These are phyloP conservation scores for Halichoeres trimaculatus DNA, from an alignment of 2,113 vertebrate species.

Conservation along the genomic window DNA sequence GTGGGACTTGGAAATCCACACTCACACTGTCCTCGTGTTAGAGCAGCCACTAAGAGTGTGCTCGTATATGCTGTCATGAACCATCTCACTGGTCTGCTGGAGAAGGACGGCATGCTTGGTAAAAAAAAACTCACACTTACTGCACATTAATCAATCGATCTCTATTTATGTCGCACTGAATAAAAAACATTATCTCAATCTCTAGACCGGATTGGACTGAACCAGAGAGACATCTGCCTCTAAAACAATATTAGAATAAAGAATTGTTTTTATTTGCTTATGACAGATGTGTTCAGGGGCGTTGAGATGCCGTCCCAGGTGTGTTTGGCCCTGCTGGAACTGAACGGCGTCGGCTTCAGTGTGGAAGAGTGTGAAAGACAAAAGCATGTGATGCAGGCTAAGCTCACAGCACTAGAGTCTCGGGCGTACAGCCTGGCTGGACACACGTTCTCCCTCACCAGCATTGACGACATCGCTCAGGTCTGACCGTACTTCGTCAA, in stretches of 20 bases:
- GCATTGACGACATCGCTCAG: slow-evolving; percentile 92
- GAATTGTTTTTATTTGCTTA: background rate
- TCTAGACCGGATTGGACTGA: too few relatives aligned
- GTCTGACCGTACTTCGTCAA: slow-evolving; percentile 65
- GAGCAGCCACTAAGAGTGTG: slow-evolving; percentile 89
- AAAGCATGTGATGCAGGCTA: slow-evolving; percentile 94
- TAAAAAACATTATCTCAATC: too few relatives aligned
- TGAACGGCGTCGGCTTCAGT: slow-evolving; percentile 97
- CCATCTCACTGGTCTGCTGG: slow-evolving; percentile 83
- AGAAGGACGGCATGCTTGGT: slow-evolving; percentile 90
- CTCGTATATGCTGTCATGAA: slow-evolving; percentile 87
- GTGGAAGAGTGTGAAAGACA: slow-evolving; percentile 89
- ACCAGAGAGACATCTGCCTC: background rate
- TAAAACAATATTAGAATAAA: too few relatives aligned
- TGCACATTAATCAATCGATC: too few relatives aligned
- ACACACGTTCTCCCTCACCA: slow-evolving; percentile 94
- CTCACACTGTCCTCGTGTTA: slow-evolving; percentile 87
- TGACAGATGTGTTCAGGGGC: slow-evolving; percentile 86
- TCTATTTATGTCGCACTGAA: too few relatives aligned
- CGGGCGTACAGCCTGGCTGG: slow-evolving; percentile 91
- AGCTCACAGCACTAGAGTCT: slow-evolving; percentile 88
- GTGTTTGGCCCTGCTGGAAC: slow-evolving; percentile 92
- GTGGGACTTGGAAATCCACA: slow-evolving; percentile 83
- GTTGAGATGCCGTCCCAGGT: slow-evolving; percentile 96
- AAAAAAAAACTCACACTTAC: background rate